These are phyloP conservation scores for Plecturocebus donacophilus DNA, from an alignment of 2,113 vertebrate species.

Conservation along the genomic window DNA sequence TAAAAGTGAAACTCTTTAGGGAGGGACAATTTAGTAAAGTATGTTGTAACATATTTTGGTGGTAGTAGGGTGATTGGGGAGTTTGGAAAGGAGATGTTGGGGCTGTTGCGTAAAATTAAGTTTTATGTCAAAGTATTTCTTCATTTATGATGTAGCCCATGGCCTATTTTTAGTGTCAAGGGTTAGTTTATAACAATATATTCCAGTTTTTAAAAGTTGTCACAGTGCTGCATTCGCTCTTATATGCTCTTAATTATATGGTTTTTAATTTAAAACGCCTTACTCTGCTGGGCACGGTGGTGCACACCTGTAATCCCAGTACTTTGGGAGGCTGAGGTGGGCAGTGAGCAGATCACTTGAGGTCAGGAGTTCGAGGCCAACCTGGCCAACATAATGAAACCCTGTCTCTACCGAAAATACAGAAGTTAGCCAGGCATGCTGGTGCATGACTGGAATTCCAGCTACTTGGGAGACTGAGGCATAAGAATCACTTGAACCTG, in stretches of 20 bases:
- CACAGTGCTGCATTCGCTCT: not conserved
- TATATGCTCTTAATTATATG: not conserved
- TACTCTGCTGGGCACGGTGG: not conserved
- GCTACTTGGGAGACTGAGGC: too few species aligned
- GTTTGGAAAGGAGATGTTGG: not conserved
- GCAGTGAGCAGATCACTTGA: too few species aligned
- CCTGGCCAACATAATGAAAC: too few species aligned
- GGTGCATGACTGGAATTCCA: too few species aligned
- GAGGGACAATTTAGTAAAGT: not conserved
- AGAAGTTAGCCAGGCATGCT: too few species aligned
- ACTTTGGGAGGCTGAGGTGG: too few species aligned
- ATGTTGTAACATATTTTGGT: not conserved
- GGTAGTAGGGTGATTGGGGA: not conserved
- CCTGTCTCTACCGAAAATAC: too few species aligned
- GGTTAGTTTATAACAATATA: not conserved
- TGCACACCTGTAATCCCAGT: too few species aligned
- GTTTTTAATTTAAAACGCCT: not conserved
- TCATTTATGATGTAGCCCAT: not conserved
- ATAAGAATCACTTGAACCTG: too few species aligned
- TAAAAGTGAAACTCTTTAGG: conserved; percentile 38
- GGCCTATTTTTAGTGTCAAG: not conserved
- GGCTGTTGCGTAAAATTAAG: not conserved
- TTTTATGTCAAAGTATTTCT: not conserved
- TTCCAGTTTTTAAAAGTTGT: not conserved
- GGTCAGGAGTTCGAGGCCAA: too few species aligned